phyloP scores from a whole-genome alignment of 2,113 vertebrate species.

The Cricetomys ansorgei region DNA sequence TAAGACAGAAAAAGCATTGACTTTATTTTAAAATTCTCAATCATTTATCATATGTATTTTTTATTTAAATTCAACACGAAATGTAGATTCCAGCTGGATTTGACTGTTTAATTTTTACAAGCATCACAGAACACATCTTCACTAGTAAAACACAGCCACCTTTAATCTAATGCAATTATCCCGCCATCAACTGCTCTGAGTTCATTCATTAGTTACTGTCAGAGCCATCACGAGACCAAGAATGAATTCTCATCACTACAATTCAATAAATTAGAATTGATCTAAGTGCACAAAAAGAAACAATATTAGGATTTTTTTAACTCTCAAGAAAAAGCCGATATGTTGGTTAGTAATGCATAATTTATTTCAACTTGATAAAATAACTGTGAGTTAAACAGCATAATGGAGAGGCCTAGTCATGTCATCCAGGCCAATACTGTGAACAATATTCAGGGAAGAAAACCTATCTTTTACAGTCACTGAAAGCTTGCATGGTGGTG shows the following conservation, averaged over 20 bases:
- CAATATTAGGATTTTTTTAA: slow-evolving; percentile 3
- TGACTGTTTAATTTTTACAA: slow-evolving; percentile 8
- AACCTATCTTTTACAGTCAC: not conserved
- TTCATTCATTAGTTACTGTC: slow-evolving; percentile 38
- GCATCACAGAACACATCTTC: not conserved
- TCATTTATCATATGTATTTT: not conserved
- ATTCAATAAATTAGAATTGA: slow-evolving; percentile 44
- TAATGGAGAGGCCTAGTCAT: not conserved
- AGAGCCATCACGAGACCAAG: not conserved
- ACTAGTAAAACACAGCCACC: slow-evolving; percentile 42
- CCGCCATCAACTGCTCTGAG: not conserved
- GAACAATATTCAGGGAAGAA: not conserved
- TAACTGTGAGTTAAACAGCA: slow-evolving; percentile 47
- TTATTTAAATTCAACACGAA: slow-evolving; percentile 3
- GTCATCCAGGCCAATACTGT: not conserved
- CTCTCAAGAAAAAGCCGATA: slow-evolving; percentile 6
- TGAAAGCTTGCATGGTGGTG: not conserved
- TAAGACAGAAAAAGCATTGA: slow-evolving; percentile 14
- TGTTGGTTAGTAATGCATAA: not conserved
- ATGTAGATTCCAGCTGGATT: not conserved
- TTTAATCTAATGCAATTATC: slow-evolving; percentile 21
- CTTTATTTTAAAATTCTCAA: slow-evolving; percentile 48
- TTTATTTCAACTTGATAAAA: slow-evolving; percentile 28
- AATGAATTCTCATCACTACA: slow-evolving; percentile 49
- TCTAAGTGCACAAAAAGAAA: slow-evolving; percentile 9